A percentile compares a stretch with the other conserved stretches of the same genome.
Evolutionary conservation across 2,113 vertebrate species (phyloP).

Genomic region (Microtus richardsoni): DNA sequence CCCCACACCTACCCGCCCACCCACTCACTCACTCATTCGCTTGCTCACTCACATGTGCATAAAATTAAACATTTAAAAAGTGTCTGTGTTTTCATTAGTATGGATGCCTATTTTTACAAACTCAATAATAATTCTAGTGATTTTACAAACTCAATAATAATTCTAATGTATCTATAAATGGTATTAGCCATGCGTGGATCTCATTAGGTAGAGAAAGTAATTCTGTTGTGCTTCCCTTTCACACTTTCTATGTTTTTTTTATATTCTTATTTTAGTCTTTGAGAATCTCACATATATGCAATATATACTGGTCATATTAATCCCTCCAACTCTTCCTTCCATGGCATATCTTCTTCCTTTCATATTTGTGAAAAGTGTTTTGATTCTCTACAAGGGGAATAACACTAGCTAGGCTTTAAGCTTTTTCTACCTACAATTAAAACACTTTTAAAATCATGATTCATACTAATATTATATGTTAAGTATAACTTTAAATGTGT

Average conservation of each 20-base stretch:
- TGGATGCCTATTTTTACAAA: not conserved
- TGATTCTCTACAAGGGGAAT: not conserved
- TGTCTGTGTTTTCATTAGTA: not conserved
- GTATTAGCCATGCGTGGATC: not conserved
- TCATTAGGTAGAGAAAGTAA: conserved; percentile 25
- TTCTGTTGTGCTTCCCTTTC: conserved; percentile 30
- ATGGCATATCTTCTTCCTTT: not conserved
- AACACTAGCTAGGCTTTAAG: not conserved
- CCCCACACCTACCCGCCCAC: not conserved
- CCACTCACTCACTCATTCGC: not conserved
- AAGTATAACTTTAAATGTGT: not conserved
- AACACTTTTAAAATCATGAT: conserved; percentile 12
- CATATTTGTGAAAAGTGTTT: not conserved
- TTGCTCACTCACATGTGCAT: not conserved
- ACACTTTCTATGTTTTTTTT: not conserved
- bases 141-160: too few species aligned
- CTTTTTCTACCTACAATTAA: conserved; percentile 24
- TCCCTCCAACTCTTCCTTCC: not conserved
- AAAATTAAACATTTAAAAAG: not conserved
- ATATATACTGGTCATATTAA: too few species aligned
- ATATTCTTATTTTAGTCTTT: not conserved
- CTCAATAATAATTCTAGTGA: conserved; percentile 9
- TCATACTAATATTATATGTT: not conserved
- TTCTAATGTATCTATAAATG: not conserved
- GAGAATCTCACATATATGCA: not conserved